phyloP scores from a whole-genome alignment of 2,113 vertebrate species.

The Cinclus cinclus region DNA sequence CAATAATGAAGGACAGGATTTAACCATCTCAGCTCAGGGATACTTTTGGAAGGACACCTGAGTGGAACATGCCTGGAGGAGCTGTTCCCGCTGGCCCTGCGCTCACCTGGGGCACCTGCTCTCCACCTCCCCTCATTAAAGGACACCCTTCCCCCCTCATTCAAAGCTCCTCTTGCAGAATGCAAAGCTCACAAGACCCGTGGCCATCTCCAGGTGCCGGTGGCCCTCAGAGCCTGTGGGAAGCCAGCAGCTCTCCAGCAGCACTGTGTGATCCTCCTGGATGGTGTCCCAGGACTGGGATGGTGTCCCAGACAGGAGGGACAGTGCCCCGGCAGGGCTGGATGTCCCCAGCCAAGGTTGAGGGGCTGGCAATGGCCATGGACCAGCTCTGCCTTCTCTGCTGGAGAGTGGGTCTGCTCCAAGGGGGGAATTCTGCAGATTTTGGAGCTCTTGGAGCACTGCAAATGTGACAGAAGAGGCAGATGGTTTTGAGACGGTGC shows the following conservation, averaged over 20 bases:
- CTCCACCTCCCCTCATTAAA: fast-evolving
- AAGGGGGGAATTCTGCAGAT: background rate
- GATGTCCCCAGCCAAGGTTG: too few relatives aligned
- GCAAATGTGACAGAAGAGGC: fast-evolving
- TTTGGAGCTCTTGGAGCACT: background rate
- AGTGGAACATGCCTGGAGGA: background rate
- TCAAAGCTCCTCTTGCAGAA: background rate
- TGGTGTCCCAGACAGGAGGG: fast-evolving
- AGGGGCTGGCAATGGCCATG: fast-evolving
- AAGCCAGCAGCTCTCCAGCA: fast-evolving
- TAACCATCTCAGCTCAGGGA: background rate
- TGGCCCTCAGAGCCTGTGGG: background rate
- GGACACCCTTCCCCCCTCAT: too few relatives aligned
- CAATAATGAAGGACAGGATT: fast-evolving
- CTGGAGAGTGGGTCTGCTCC: background rate
- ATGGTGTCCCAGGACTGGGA: background rate
- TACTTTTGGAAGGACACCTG: background rate
- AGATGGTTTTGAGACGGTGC: background rate
- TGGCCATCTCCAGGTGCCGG: fast-evolving
- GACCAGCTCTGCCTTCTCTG: fast-evolving
- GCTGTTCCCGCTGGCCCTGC: background rate
- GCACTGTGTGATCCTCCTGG: fast-evolving
- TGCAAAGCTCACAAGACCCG: fast-evolving
- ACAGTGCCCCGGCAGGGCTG: fast-evolving
- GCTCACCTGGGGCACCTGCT: background rate